Percentiles rank a stretch among this genome's conserved stretches.
Evolutionary conservation across 2,888 invertebrate species (phyloP).

Genomic region (Chaitophorus viminalis): DNA sequence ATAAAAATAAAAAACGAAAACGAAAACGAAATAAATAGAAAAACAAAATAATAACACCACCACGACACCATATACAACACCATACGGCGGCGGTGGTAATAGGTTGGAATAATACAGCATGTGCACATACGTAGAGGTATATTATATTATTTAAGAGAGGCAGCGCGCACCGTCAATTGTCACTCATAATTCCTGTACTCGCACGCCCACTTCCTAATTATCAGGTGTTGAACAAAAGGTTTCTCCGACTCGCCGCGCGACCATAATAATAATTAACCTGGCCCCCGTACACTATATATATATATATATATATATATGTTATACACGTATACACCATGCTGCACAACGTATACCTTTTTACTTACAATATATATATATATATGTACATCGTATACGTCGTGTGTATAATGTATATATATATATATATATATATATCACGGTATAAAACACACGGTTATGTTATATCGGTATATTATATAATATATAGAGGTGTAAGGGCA

Average conservation of each 20-base stretch:
- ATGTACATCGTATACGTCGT: too few species aligned
- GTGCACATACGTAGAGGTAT: neutral
- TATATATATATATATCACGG: too few species aligned
- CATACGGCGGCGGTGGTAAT: slow-evolving; percentile 27
- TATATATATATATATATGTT: neutral
- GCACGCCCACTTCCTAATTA: slow-evolving; percentile 57
- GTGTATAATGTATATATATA: too few species aligned
- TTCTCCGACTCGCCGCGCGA: slow-evolving; percentile 41
- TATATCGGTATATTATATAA: too few species aligned
- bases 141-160: neutral
- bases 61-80: neutral
- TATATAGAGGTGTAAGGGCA: neutral
- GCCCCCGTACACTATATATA: neutral
- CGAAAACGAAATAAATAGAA: neutral
- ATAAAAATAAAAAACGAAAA: slow-evolving; percentile 29
- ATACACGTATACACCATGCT: too few species aligned
- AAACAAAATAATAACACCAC: slow-evolving; percentile 30
- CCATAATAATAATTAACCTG: slow-evolving; percentile 31
- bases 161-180: slow-evolving; percentile 40
- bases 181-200: slow-evolving; percentile 45
- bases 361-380: too few species aligned
- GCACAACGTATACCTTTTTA: too few species aligned
- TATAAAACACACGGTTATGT: neutral
- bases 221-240: slow-evolving; percentile 60
- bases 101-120: slow-evolving; percentile 20